Evolutionary conservation across 2,113 vertebrate species (phyloP).

Genomic region (Phaethornis superciliosus): DNA sequence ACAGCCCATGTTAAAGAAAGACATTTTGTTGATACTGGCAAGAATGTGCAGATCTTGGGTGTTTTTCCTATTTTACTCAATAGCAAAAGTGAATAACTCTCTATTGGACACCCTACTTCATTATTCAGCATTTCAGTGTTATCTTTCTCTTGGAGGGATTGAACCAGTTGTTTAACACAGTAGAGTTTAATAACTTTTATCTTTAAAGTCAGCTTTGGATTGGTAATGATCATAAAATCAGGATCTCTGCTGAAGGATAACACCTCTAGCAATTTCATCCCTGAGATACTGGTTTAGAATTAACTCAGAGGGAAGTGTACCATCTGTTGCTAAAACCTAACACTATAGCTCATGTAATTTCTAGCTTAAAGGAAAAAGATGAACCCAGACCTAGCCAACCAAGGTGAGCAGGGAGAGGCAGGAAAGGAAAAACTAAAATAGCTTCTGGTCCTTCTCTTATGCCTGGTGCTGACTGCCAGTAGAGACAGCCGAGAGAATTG

Average conservation of each 20-base stretch:
- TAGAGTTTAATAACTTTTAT: constrained; percentile 12
- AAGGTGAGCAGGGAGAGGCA: neutral
- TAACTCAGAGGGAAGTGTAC: constrained; percentile 44
- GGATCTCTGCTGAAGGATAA: constrained; percentile 37
- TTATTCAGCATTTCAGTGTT: neutral
- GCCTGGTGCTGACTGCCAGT: neutral
- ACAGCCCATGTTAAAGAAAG: neutral
- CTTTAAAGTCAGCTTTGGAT: constrained; percentile 8
- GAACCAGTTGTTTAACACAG: constrained; percentile 29
- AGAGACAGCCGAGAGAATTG: neutral
- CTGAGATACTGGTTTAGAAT: constrained; percentile 37
- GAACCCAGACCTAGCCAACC: constrained; percentile 37
- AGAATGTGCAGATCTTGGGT: neutral
- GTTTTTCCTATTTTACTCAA: neutral
- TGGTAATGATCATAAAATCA: constrained; percentile 45
- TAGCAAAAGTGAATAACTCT: neutral
- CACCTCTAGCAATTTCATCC: constrained; percentile 39
- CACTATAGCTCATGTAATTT: constrained; percentile 18
- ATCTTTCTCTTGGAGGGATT: neutral
- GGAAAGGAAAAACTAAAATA: constrained; percentile 32
- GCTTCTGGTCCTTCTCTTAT: neutral
- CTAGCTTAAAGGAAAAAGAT: neutral
- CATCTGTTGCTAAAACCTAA: constrained; percentile 56
- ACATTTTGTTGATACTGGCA: neutral
- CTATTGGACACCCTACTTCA: neutral